Conservation (phyloP, 2,797 vertebrate species). For the Lophotriccus pileatus region DNA sequence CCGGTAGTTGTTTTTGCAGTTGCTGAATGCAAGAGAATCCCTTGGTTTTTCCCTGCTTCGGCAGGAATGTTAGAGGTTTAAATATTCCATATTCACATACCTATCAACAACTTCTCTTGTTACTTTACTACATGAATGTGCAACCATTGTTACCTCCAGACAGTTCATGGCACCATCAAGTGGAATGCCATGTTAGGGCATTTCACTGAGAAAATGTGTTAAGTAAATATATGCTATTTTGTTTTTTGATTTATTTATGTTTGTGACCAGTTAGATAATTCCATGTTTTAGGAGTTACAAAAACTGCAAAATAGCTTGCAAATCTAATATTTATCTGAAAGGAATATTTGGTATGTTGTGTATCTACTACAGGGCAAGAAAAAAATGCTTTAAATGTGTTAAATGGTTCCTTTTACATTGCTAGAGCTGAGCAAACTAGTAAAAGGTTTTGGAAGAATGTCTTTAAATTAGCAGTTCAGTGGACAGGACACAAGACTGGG, state of each 20-base stretch:
- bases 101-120: background rate
- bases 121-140: background rate
- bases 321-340: background rate
- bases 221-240: background rate
- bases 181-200: background rate
- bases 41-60: background rate
- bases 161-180: conserved; percentile 21
- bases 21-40: conserved; percentile 21
- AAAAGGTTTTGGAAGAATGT: background rate
- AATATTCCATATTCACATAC: background rate
- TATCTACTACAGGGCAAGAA: background rate
- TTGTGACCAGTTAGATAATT: background rate
- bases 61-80: background rate
- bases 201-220: background rate
- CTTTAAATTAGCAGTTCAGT: background rate
- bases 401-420: background rate
- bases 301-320: background rate
- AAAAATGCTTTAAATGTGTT: background rate
- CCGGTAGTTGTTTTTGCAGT: background rate
- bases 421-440: background rate
- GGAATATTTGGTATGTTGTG: background rate
- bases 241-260: background rate
- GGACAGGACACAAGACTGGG: background rate
- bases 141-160: background rate
- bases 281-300: background rate